These are phyloP conservation scores for Melanerpes aurifrons DNA, from an alignment of 2,113 vertebrate species.

Conservation along the genomic window DNA sequence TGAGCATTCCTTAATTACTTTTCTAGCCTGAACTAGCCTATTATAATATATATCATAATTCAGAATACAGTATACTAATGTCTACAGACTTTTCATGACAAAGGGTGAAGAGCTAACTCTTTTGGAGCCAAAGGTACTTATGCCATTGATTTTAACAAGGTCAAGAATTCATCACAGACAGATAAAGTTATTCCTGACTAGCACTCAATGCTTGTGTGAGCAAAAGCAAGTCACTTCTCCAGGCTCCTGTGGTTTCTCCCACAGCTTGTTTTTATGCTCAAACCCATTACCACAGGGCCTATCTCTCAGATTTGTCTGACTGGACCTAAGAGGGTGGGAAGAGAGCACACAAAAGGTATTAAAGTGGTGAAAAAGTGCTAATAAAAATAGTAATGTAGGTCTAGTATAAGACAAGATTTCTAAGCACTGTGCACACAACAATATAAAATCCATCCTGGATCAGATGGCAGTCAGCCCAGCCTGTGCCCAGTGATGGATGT, in stretches of 20 bases:
- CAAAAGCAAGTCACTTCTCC: neutral
- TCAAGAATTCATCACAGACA: slow-evolving; percentile 36
- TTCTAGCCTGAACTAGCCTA: slow-evolving; percentile 58
- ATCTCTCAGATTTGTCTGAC: neutral
- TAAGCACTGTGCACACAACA: rapidly evolving
- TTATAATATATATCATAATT: slow-evolving; percentile 63
- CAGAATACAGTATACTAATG: neutral
- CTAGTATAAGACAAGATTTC: neutral
- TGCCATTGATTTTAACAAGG: slow-evolving; percentile 50
- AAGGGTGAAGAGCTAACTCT: slow-evolving; percentile 30
- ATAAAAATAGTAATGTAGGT: neutral
- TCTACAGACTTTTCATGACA: slow-evolving; percentile 61
- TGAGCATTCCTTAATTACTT: slow-evolving; percentile 60
- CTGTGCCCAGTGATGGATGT: neutral
- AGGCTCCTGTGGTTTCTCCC: neutral
- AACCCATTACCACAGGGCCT: neutral
- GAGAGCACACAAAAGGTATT: neutral
- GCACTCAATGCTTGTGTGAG: neutral
- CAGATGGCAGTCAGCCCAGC: neutral
- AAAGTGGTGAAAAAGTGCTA: neutral
- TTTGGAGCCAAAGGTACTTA: slow-evolving; percentile 5
- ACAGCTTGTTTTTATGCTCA: neutral
- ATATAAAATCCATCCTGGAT: neutral
- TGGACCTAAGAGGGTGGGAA: neutral
- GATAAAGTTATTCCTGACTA: slow-evolving; percentile 9